Conservation (phyloP, 2,113 vertebrate genomes). For the Ornithorhynchus anatinus region DNA sequence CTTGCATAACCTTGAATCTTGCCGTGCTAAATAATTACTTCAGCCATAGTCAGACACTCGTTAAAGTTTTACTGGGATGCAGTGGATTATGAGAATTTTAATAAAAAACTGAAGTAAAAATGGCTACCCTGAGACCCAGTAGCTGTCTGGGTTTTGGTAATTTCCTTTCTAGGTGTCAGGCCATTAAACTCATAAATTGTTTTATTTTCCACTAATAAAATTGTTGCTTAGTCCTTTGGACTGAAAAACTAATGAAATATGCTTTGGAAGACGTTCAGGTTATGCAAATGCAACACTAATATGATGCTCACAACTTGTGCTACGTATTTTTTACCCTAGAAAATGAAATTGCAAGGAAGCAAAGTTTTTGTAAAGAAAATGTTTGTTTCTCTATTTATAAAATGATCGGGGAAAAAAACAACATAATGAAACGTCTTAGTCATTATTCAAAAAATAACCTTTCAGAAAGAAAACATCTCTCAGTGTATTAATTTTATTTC, state of each 20-base stretch:
- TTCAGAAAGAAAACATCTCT: conserved; percentile 18
- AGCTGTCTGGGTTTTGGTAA: conserved; percentile 15
- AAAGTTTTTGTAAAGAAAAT: background rate
- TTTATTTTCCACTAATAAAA: conserved; percentile 44
- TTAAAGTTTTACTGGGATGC: conserved; percentile 30
- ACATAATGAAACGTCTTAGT: background rate
- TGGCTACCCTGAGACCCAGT: conserved; percentile 13
- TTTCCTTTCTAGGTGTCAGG: conserved; percentile 32
- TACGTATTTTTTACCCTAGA: conserved; percentile 14
- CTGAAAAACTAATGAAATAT: conserved; percentile 44
- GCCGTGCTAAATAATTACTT: conserved; percentile 41
- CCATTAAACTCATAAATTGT: conserved; percentile 48
- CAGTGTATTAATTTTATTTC: conserved; percentile 12
- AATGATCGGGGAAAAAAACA: background rate
- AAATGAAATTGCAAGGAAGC: conserved; percentile 5
- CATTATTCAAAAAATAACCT: conserved; percentile 11
- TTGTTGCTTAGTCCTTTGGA: conserved; percentile 25
- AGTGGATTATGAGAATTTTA: conserved; percentile 12
- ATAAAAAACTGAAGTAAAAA: conserved; percentile 31
- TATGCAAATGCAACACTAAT: background rate
- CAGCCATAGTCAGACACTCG: background rate
- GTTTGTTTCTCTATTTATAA: conserved; percentile 29
- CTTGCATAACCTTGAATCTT: background rate
- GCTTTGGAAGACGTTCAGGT: conserved; percentile 3
- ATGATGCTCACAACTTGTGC: background rate